Percentiles rank a stretch among this genome's conserved stretches.
phyloP scores from a whole-genome alignment of 2,888 invertebrate genomes.

The Schrankia costaestrigalis region DNA sequence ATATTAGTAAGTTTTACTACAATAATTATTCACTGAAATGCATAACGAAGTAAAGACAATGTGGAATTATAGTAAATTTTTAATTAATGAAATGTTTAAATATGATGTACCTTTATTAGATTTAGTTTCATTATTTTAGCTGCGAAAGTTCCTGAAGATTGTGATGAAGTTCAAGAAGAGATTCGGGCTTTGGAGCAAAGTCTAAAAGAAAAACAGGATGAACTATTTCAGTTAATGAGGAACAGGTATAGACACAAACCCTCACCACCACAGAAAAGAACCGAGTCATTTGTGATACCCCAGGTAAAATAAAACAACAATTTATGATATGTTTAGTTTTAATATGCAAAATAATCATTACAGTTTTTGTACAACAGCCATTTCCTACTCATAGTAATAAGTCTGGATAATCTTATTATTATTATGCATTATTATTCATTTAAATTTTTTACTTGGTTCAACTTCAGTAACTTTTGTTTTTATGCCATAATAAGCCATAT shows the following conservation, averaged over 20 bases:
- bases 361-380: background rate
- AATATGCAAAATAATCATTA: background rate
- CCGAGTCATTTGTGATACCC: slow-evolving; percentile 48
- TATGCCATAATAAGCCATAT: no score
- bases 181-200: slow-evolving; percentile 46
- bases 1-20: no score
- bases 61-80: no score
- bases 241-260: slow-evolving; percentile 43
- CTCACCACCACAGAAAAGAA: slow-evolving; percentile 34
- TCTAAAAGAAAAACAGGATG: slow-evolving; percentile 51
- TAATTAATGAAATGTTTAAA: no score
- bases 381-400: no score
- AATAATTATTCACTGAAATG: no score
- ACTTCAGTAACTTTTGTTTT: no score
- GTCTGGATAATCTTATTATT: no score
- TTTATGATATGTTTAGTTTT: background rate
- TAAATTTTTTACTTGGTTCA: no score
- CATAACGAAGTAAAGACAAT: no score
- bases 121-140: slow-evolving; percentile 22
- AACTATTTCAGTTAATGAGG: slow-evolving; percentile 57
- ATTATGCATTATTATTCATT: no score
- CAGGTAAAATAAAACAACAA: slow-evolving; percentile 45
- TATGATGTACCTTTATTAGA: background rate
- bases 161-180: slow-evolving; percentile 52
- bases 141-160: slow-evolving; percentile 42